These are phyloP conservation scores for Anastrepha obliqua DNA, from an alignment of 1,140 invertebrate genomes.

Conservation along the genomic window DNA sequence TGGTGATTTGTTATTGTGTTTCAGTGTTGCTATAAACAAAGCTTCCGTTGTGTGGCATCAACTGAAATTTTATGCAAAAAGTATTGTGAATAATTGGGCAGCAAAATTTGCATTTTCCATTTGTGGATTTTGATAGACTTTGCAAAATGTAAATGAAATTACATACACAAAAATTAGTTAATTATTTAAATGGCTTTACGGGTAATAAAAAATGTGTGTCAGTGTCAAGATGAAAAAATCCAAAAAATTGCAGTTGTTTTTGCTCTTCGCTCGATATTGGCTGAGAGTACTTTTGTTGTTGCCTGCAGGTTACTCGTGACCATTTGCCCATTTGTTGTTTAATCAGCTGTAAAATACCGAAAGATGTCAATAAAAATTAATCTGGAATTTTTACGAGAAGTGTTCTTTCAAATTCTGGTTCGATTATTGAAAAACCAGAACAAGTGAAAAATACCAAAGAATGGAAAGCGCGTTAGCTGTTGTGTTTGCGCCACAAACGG, in stretches of 20 bases:
- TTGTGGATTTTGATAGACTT: background rate
- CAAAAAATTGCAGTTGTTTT: constrained; percentile 6
- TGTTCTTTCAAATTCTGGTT: background rate
- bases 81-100: background rate
- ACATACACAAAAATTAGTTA: background rate
- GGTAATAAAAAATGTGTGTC: constrained; percentile 26
- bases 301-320: background rate
- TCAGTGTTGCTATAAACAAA: too few relatives aligned
- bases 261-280: background rate
- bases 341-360: constrained; percentile 22
- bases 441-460: background rate
- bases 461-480: background rate
- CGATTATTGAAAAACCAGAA: background rate
- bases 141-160: background rate
- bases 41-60: too few relatives aligned
- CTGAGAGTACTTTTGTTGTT: background rate
- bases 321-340: constrained; percentile 3
- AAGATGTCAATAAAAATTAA: background rate
- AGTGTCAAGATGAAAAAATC: constrained; percentile 13
- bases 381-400: background rate
- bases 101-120: background rate
- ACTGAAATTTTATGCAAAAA: too few relatives aligned
- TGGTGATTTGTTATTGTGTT: too few relatives aligned
- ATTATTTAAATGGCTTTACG: too few relatives aligned
- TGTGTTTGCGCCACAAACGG: background rate